phyloP scores from a whole-genome alignment of 2,888 invertebrate species.

The Polydrusus cervinus region DNA sequence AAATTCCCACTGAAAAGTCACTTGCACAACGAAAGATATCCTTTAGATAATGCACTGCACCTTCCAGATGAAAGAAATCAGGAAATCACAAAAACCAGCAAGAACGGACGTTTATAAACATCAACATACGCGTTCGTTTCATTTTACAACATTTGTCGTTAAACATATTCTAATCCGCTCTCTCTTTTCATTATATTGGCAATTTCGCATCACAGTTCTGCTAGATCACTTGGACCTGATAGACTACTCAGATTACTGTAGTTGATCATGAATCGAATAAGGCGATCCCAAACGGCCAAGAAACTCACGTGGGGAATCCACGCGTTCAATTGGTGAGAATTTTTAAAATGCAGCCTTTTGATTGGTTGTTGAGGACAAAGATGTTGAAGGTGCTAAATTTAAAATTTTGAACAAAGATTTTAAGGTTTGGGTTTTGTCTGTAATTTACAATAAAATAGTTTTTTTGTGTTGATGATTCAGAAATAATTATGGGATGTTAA shows the following conservation, averaged over 20 bases:
- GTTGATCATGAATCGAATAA: background rate
- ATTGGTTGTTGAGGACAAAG: constrained; percentile 38
- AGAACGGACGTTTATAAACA: constrained; percentile 47
- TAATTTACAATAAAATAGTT: background rate
- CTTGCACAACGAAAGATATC: constrained; percentile 22
- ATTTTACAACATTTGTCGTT: background rate
- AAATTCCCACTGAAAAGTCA: constrained; percentile 25
- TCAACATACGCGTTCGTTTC: constrained; percentile 18
- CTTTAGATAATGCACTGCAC: constrained; percentile 33
- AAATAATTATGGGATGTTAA: constrained; percentile 18
- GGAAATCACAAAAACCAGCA: constrained; percentile 34
- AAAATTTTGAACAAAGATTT: constrained; percentile 41
- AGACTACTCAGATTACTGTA: background rate
- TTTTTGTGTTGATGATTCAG: constrained; percentile 19
- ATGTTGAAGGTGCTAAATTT: constrained; percentile 36
- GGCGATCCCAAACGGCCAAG: constrained; percentile 14
- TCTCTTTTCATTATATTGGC: constrained; percentile 2
- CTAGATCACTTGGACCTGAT: background rate
- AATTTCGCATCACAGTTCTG: background rate
- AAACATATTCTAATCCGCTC: background rate
- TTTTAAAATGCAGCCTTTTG: constrained; percentile 14
- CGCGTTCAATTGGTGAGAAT: constrained; percentile 14
- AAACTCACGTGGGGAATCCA: constrained; percentile 26
- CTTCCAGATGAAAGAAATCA: constrained; percentile 32
- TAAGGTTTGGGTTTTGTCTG: constrained; percentile 14